Evolutionary conservation across 2,113 vertebrate genomes (phyloP).

Genomic region (Neodontobutis hainanensis): DNA sequence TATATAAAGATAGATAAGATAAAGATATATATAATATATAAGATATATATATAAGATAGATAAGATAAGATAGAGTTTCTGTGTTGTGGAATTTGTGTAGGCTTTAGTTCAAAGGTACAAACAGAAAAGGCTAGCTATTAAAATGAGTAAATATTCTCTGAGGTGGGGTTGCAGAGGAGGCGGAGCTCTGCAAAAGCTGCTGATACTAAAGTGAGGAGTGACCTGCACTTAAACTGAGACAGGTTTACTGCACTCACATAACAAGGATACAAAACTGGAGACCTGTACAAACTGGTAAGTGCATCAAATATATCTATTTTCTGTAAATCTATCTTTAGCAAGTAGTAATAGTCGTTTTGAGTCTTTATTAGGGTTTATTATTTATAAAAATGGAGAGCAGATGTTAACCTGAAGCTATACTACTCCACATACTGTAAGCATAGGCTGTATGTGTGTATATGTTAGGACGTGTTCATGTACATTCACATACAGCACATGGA

Average conservation of each 20-base stretch:
- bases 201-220: slow-evolving; percentile 16
- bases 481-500: background rate
- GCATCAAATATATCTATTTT: background rate
- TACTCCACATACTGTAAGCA: background rate
- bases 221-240: slow-evolving; percentile 30
- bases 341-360: background rate
- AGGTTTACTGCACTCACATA: slow-evolving; percentile 18
- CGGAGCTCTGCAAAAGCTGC: slow-evolving; percentile 29
- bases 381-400: background rate
- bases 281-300: slow-evolving; percentile 40
- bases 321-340: background rate
- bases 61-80: no score
- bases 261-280: slow-evolving; percentile 8
- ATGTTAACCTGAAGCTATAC: background rate
- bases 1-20: no score
- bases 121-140: background rate
- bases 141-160: slow-evolving; percentile 33
- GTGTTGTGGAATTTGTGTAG: no score
- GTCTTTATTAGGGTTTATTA: background rate
- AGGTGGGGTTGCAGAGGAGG: slow-evolving; percentile 53
- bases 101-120: background rate
- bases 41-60: no score
- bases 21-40: no score
- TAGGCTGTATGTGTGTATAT: background rate
- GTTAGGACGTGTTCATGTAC: background rate